Evolutionary conservation across 2,888 invertebrate genomes (phyloP), one percentile per base, ranked within the genome.

Genomic region (Amphipoea oculea): DNA sequence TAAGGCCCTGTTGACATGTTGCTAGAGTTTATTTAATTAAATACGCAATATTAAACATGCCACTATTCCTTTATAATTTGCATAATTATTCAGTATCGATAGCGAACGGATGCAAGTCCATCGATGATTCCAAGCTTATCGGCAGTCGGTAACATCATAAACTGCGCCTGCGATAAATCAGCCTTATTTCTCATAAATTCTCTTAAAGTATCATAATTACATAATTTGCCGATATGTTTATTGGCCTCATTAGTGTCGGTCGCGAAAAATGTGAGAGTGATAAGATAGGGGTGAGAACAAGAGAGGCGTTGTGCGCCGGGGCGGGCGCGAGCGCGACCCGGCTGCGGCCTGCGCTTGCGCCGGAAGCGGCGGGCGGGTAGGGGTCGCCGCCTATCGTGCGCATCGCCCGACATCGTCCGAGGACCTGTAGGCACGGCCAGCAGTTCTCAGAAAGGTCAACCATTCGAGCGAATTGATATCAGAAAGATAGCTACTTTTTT

Each of bases 191-290:
- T 81, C 87, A 91, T 90, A 90, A 92, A 92, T 93, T 92, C 87
- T 92, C 91, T 86, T 91, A 75, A 89, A 90, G 89, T 90, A 90
- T 86, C 87, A 89, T 94, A 93, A 94, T 95, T 93, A 92, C 88
- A 92, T 92, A 93, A 94, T 92, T 92, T 90, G 89, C 89, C 90
- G 92, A 94, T 95, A 95, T 91, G 91, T 91, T 92, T 91, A 94
- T 94, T 94, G 93, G 89, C 91, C 94, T 96, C 95, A 95, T 96
- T 95, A 96, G 92, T 86, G 86, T 89, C 92, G 90, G 94, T 95
- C 94, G 96, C 96, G 95, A 96, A 97, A 89, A 96, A 95, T 96
- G 94, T 93, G 93, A 94, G 94, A 95, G 92, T 93, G 96, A 96
- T 96, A 96, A 96, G 96, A 96, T 95, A 95, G 93, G 93, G 93